These are phyloP conservation scores for Chironomus tentans DNA, from an alignment of 2,888 invertebrate species.

Conservation along the genomic window DNA sequence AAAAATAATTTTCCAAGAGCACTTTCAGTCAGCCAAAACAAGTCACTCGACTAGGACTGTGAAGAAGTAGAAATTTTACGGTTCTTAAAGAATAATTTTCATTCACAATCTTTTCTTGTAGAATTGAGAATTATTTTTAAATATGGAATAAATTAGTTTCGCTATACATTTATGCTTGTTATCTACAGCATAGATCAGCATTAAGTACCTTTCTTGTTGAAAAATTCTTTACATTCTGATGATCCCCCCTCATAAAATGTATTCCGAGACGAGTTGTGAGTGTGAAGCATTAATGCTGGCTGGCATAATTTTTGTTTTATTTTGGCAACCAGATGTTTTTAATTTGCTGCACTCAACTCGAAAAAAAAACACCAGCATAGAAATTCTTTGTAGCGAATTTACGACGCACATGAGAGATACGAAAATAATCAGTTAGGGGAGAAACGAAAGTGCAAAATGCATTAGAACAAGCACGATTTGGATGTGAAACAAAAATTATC, in stretches of 20 bases:
- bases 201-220: neutral
- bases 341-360: neutral
- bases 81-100: no score
- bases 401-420: no score
- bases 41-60: no score
- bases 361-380: neutral
- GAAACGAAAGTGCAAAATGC: neutral
- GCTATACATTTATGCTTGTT: conserved; percentile 6
- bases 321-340: conserved; percentile 25
- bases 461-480: neutral
- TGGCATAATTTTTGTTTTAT: neutral
- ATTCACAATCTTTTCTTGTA: neutral
- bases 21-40: no score
- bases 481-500: no score
- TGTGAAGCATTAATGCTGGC: neutral
- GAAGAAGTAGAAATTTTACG: no score
- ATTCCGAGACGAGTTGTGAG: neutral
- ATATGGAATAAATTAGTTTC: conserved; percentile 6
- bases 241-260: no score
- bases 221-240: no score
- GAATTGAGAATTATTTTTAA: neutral
- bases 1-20: no score
- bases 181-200: neutral
- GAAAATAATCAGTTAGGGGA: neutral
- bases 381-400: neutral